Base-by-base conservation (phyloP, 2,888 invertebrate genomes). In the Drosophila hamatofila region DNA sequence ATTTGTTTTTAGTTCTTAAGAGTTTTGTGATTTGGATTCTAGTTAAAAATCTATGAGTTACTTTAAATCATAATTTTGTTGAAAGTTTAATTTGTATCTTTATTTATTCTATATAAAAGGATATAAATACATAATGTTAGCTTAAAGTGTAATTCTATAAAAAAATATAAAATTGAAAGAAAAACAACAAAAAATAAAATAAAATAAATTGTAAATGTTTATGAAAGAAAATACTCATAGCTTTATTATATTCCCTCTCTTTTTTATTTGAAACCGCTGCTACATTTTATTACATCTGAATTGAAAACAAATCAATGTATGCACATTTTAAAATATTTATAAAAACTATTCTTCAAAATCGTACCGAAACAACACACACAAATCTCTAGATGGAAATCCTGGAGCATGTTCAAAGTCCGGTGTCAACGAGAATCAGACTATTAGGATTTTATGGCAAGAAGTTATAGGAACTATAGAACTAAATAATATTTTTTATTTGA, bases 381-480 rank as follows among this genome's bases (percentile, higher is more conserved):
- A 70, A 68, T 42, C 59, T 82, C 72, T 82, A 93, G 93, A 92
- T 93, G 93, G 93, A 93, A 90, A 93, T 93, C 82, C 87, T 92
- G 92, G 93, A 93, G 86, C 92, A 91, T 85, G 92, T 92, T 83
- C 93, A 93, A 90, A 93, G 92, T 89, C 92, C 93, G 71, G 92
- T 93, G 63, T 91, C 93, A 78, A 93, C 92, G 79, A 91, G 93
- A 87, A 92, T 93, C 88, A 91, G 92, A 80, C 92, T 93, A 77
- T 92, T 93, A 92, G 93, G 93, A 81, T 92, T 93, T 89, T 93
- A 93, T 84, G 93, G 93, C 68, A 93, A 93, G 77, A 92, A 92
- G 80, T 90, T 93, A 90, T 93, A 92, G 87, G 75, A 78, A 46
- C 79, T 72, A 81, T 77, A 68, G 7, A 60, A 66, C 48, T 52